Conservation (phyloP, 2,888 invertebrate genomes). For the Metalampra italica region DNA sequence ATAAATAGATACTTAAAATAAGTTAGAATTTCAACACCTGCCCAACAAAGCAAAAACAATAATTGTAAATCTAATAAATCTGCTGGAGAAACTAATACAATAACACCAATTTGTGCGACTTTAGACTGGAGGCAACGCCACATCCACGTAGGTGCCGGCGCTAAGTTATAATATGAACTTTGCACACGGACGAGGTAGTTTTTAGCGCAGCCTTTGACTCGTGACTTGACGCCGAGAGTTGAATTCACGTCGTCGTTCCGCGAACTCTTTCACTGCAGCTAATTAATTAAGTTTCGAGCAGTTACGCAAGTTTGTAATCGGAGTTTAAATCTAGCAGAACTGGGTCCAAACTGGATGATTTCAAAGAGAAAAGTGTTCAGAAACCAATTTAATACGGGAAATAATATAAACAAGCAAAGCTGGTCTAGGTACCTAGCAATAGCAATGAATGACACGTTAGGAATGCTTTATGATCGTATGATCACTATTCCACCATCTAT, state of each 20-base stretch:
- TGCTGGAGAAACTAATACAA: background rate
- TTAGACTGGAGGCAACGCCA: background rate
- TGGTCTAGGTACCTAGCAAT: no score
- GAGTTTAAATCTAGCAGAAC: background rate
- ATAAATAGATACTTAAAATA: no score
- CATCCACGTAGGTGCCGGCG: background rate
- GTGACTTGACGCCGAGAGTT: background rate
- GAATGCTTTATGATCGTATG: no score
- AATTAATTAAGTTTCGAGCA: conserved; percentile 10
- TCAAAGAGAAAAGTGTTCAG: no score
- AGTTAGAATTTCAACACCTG: background rate
- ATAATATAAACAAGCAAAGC: no score
- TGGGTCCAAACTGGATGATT: background rate
- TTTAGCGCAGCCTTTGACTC: background rate
- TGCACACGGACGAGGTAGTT: background rate
- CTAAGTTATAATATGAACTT: background rate
- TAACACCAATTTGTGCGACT: background rate
- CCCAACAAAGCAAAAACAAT: background rate
- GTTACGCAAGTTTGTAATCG: conserved; percentile 1
- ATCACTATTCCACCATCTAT: no score
- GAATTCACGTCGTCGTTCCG: no score
- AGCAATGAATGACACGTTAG: no score
- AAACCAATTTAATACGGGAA: no score
- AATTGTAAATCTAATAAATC: background rate
- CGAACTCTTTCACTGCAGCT: conserved; percentile 3